phyloP scores from a whole-genome alignment of 2,888 invertebrate genomes.

The Ligdia adustata region DNA sequence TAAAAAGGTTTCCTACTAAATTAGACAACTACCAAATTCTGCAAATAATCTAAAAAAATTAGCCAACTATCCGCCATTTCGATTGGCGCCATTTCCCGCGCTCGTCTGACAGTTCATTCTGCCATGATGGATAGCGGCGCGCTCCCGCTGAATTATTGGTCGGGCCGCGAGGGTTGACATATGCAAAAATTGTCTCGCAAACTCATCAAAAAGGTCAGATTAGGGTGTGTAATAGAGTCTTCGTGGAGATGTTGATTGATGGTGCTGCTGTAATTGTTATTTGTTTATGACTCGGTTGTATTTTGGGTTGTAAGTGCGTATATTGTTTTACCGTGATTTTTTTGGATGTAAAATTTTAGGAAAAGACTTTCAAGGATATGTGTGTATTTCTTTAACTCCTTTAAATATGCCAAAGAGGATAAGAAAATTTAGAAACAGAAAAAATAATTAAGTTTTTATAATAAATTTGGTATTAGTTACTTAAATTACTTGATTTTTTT shows the following conservation, averaged over 20 bases:
- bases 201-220: slow-evolving; percentile 75
- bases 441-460: no score
- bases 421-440: no score
- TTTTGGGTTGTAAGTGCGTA: slow-evolving; percentile 19
- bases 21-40: slow-evolving; percentile 9
- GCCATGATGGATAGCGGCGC: slow-evolving; percentile 77
- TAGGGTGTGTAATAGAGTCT: slow-evolving; percentile 66
- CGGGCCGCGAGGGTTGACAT: slow-evolving; percentile 70
- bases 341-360: no score
- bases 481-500: no score
- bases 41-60: slow-evolving; percentile 20
- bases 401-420: no score
- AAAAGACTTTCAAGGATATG: no score
- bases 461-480: no score
- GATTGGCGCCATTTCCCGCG: slow-evolving; percentile 64
- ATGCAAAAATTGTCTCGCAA: slow-evolving; percentile 82
- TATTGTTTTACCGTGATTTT: no score
- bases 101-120: slow-evolving; percentile 75
- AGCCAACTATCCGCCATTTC: slow-evolving; percentile 52
- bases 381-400: no score
- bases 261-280: slow-evolving; percentile 37
- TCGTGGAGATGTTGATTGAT: slow-evolving; percentile 41
- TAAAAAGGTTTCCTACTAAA: no score
- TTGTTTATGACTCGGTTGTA: slow-evolving; percentile 31
- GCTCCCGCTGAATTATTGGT: slow-evolving; percentile 70